Percentiles rank a stretch among this genome's conserved stretches.
phyloP scores from a whole-genome alignment of 2,113 vertebrate species.

The Lonchura striata region DNA sequence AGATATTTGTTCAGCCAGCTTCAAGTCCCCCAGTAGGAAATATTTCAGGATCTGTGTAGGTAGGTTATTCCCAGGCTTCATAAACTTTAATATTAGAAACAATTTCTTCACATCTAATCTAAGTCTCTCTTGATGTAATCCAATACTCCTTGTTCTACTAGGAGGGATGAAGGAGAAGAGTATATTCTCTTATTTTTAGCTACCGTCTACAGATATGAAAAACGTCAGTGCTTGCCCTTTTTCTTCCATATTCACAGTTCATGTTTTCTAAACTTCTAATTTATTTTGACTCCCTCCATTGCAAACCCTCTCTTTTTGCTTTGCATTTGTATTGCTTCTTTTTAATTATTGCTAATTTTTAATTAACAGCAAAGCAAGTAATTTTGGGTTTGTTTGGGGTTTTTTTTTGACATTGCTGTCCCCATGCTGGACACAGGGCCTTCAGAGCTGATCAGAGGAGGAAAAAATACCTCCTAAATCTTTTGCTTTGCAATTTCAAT shows the following conservation, averaged over 20 bases:
- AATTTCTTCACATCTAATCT: neutral
- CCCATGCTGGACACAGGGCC: neutral
- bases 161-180: neutral
- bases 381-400: neutral
- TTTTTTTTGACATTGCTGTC: neutral
- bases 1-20: neutral
- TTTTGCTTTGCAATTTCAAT: neutral
- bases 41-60: neutral
- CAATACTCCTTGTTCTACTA: neutral
- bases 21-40: neutral
- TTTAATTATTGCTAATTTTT: too few relatives aligned
- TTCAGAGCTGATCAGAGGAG: neutral
- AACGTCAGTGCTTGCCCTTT: neutral
- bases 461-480: neutral
- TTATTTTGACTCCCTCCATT: neutral
- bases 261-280: neutral
- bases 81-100: neutral
- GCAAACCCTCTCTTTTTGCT: neutral
- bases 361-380: neutral
- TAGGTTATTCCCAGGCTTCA: neutral
- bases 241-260: neutral
- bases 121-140: neutral
- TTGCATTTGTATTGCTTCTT: neutral
- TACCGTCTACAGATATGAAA: neutral
- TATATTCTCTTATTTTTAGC: neutral